Conservation (phyloP, 2,888 invertebrate genomes). For the Trachelus tabidus region DNA sequence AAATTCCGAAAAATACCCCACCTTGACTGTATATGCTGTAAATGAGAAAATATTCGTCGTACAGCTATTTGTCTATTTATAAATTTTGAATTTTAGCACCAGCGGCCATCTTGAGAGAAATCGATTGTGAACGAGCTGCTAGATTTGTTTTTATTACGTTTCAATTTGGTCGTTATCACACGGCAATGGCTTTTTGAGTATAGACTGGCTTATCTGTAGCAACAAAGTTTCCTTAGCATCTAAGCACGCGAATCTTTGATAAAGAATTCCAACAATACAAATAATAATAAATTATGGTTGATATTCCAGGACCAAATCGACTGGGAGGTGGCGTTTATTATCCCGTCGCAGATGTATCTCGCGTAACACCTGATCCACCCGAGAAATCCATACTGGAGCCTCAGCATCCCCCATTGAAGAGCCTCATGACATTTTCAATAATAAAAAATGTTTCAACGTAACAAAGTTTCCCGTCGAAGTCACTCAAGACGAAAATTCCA, state of each 20-base stretch:
- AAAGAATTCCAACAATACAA: background rate
- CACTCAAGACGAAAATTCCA: background rate
- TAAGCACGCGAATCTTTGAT: too few relatives aligned
- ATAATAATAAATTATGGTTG: background rate
- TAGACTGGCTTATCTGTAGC: too few relatives aligned
- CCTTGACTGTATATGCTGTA: background rate
- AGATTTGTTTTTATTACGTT: too few relatives aligned
- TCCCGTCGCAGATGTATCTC: slow-evolving; percentile 40
- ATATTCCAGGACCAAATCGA: background rate
- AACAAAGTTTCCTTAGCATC: too few relatives aligned
- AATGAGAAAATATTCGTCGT: too few relatives aligned
- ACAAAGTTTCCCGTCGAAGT: background rate
- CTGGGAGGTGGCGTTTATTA: background rate
- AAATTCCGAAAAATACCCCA: background rate
- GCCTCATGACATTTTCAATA: background rate
- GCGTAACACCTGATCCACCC: slow-evolving; percentile 44
- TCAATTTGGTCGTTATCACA: too few relatives aligned
- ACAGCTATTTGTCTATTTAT: too few relatives aligned
- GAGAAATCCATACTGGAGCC: slow-evolving; percentile 42
- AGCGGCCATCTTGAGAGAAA: too few relatives aligned
- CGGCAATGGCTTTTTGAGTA: too few relatives aligned
- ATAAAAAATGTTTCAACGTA: background rate
- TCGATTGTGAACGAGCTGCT: too few relatives aligned
- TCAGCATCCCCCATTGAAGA: background rate
- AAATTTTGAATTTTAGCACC: too few relatives aligned